Evolutionary conservation across 2,888 invertebrate genomes (phyloP), one percentile per base, ranked within the genome.

Genomic region (Amblyjoppa proteus): DNA sequence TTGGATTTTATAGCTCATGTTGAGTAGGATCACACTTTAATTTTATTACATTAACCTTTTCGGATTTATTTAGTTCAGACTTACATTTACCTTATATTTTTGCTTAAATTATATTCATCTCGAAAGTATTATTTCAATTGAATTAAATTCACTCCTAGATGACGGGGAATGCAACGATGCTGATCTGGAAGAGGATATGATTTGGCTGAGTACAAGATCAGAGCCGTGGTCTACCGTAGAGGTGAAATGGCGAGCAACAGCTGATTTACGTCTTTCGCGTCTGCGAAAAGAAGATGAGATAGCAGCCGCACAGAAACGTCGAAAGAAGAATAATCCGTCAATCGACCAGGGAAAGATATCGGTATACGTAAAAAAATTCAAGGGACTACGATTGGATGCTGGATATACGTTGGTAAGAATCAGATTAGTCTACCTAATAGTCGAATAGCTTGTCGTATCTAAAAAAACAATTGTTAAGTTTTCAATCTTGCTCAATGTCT

Each of bases 321-420:
- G 34, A 66, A 66, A 66, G 38, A 66, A 66, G 1, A n/a, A 66
- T 34, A 66, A 66, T 16, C 5, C 66, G 16, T 66, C n/a, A 2
- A 31, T 66, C 38, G 38, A 66, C 4, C 31, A 66, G 34, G 38
- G 7, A n/a, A 66, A 66, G 38, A 31, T 66, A 66, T 66, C 66
- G 7, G 34, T 5, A 16, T 66, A 66, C 20, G 38, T 66, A 3
- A 66, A 38, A 34, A 34, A 38, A 66, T 66, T 38, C 38, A 66
- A 66, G 16, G 66, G 13, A 31, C 66, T 66, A 13, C 66, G 38
- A 34, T 38, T 66, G 66, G 66, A 66, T 38, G 34, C n/a, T 66
- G 66, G 38, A 66, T 66, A 66, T 66, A 66, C 34, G 66, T 66
- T 66, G 66, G 66, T 66, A 34, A 51, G 51, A 51, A 51, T 51